Evolutionary conservation across 37 sponge, comb jelly and placozoan genomes (phyloP).

Genomic region (Ephydatia muelleri): DNA sequence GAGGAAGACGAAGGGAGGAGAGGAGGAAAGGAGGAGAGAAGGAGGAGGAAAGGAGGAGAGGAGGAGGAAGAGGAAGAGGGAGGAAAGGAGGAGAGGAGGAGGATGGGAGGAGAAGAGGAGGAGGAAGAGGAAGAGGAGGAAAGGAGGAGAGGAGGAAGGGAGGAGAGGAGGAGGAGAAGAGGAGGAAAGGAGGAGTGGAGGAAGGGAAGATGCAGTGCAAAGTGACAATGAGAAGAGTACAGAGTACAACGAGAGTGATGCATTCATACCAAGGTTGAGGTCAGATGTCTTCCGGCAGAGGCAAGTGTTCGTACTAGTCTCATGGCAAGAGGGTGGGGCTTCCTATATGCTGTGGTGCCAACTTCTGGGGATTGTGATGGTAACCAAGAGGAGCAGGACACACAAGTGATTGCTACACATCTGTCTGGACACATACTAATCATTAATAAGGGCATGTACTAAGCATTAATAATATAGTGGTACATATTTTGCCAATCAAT

Average conservation of each 20-base stretch:
- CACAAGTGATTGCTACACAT: no score
- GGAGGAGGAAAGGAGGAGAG: background rate
- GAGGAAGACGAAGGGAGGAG: background rate
- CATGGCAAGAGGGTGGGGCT: constrained; percentile 55
- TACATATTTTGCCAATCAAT: no score
- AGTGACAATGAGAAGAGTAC: no score
- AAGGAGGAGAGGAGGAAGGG: no score
- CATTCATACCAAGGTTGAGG: constrained; percentile 50
- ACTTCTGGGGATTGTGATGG: no score
- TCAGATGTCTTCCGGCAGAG: constrained; percentile 63
- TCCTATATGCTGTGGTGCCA: background rate
- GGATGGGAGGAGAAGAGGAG: background rate
- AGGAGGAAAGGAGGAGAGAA: background rate
- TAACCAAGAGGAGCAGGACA: no score
- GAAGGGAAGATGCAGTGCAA: background rate
- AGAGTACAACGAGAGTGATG: background rate
- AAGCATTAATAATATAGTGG: no score
- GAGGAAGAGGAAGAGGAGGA: background rate
- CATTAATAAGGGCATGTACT: no score
- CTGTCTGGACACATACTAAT: no score
- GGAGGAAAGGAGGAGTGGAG: background rate
- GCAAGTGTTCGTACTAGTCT: constrained; percentile 56
- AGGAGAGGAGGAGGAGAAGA: background rate
- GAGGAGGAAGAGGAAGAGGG: no score
- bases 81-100: background rate